Base-by-base conservation (phyloP, 2,888 invertebrate genomes). In the Scaptomyza reducta region DNA sequence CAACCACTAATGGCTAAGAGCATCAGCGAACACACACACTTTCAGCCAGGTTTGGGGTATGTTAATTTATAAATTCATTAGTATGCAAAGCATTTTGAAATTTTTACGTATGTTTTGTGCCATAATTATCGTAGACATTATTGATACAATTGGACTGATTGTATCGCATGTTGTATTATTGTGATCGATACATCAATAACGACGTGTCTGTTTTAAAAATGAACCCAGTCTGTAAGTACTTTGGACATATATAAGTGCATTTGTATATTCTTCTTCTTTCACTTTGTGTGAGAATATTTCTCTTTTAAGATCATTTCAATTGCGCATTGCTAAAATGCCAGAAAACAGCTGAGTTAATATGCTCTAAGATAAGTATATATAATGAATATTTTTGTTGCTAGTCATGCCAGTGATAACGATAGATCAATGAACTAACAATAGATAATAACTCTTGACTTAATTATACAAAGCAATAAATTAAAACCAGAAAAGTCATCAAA, bases 61-160 rank as follows among this genome's bases (percentile, higher is more conserved):
- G 69, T 40, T 77, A 71, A 69, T 77, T 64, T 35, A 41, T 67
- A 38, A 42, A 42, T 53, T 41, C 42, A 72, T 70, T 55, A 35
- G 55, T 49, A 69, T 61, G 60, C 59, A 73, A 81, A 79, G 63
- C 53, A 75, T 71, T 70, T 75, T 45, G 68, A 60, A 50, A 62
- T 56, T 65, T 61, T 51, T 53, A 10, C 46, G 49, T 35, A 41
- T 33, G n/a, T 35, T 44, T 25, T 45, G 22, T 31, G 22, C 22
- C n/a, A 27, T 16, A 40, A n/a, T 22, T n/a, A 49, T 45, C 45
- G 35, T 40, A n/a, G 27, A 56, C 11, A 35, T n/a, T 55, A 55
- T 63, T 63, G 64, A n/a, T 18, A 33, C 69, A 62, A 11, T 54
- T 69, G 70, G 40, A 27, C 14, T 10, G 9, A 35, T 33, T 42